Base-by-base conservation (phyloP, 2,797 vertebrate species). In the Lindbergichthys nudifrons region DNA sequence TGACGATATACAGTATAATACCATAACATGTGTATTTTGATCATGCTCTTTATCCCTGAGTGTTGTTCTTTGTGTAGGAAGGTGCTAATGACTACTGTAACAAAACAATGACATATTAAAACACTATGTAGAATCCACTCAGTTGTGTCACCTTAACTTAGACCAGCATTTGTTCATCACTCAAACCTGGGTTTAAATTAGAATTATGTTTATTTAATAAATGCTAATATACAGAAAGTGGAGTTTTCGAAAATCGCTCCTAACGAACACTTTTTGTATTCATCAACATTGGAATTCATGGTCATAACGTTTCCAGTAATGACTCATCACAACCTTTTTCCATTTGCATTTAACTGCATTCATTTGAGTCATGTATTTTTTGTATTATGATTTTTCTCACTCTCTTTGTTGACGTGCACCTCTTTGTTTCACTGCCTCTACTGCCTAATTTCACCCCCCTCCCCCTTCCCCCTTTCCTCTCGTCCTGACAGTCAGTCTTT, bases 401-500 rank as follows among this genome's bases (percentile, higher is more conserved):
- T 32, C 11, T 79, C 65, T 80, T 82, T 85, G 74, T 87, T 78
- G 83, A 59, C 54, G 46, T 10, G 13, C 0, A 5, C 46, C 11
- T 81, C 77, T 89, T 72, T 84, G 69, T 86, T 77, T 77, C 54
- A 43, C 30, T 47, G n/a, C 18, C 21, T 77, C 47, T 8, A 10
- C 13, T 18, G 4, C 5, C 6, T 43, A 21, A 51, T 73, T 59
- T 16, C n/a, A 11, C 4, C 11, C 10, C 10, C 16, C 46, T 19
- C 3, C 15, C 2, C 23, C 51, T 30, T 36, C 4, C 13, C 11
- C 6, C 2, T 16, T 32, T 5, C 14, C 59, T 52, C 46, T 57
- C 42, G 43, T 14, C 68, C 74, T 68, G 72, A 51, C 82, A 74
- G 77, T 51, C 46, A 56, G 84, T 79, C 82, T 87, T 75, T 64